Conservation (phyloP, 1,140 invertebrate species). For the Globodera rostochiensis region DNA sequence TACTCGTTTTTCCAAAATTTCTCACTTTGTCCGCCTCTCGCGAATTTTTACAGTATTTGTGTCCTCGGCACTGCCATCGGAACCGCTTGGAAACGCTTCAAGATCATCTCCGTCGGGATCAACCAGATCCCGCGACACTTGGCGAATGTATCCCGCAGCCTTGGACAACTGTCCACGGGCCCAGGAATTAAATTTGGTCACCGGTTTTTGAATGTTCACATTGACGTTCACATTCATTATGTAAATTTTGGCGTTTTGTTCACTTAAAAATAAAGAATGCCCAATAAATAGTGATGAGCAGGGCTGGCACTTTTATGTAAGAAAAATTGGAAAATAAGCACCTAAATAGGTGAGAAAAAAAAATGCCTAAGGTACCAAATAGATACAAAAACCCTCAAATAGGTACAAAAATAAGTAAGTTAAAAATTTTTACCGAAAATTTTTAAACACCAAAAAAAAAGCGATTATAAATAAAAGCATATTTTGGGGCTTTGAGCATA, state of each 20-base stretch:
- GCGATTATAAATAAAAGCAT: no score
- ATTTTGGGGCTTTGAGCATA: no score
- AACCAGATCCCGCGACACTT: slow-evolving; percentile 9
- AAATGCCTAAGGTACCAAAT: no score
- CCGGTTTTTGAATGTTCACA: slow-evolving; percentile 1
- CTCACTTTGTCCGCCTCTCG: background rate
- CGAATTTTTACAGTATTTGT: slow-evolving; percentile 10
- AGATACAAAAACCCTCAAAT: no score
- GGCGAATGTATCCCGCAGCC: slow-evolving; percentile 12
- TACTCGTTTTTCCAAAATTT: background rate
- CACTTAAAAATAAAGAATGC: background rate
- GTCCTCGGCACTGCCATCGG: slow-evolving; percentile 4
- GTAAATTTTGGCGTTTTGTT: background rate
- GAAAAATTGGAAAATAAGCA: no score
- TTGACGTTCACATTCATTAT: background rate
- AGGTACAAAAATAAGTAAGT: no score
- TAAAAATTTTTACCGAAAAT: no score
- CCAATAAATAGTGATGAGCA: no score
- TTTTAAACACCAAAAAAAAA: no score
- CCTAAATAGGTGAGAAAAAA: no score
- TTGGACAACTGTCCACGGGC: slow-evolving; percentile 7
- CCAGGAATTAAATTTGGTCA: slow-evolving; percentile 9
- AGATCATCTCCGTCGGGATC: background rate
- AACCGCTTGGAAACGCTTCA: background rate
- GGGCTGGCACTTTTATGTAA: no score